These are phyloP conservation scores for Pitta sordida DNA, from an alignment of 2,113 vertebrate genomes.

Conservation along the genomic window DNA sequence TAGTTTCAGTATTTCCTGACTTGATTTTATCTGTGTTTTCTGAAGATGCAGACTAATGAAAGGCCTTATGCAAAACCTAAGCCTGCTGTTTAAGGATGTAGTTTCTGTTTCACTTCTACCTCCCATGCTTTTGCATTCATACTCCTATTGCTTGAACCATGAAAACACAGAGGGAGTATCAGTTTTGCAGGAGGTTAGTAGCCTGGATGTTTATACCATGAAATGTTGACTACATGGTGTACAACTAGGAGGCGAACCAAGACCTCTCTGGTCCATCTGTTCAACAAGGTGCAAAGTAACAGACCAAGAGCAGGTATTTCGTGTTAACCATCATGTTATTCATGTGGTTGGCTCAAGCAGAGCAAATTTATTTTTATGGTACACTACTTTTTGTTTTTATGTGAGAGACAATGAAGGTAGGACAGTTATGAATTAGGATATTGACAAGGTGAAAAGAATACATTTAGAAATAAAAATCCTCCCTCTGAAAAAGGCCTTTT, in stretches of 20 bases:
- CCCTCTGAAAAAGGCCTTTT: neutral
- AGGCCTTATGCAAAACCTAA: neutral
- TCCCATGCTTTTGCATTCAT: neutral
- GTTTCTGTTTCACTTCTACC: neutral
- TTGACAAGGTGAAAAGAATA: neutral
- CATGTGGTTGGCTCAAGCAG: neutral
- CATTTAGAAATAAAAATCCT: neutral
- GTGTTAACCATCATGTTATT: neutral
- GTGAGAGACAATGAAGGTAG: neutral
- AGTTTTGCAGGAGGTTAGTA: neutral
- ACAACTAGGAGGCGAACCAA: neutral
- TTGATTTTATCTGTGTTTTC: constrained; percentile 2
- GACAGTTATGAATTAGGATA: neutral
- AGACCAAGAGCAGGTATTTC: neutral
- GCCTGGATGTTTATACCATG: neutral
- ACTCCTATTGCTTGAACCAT: neutral
- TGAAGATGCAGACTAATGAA: neutral
- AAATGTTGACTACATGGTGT: neutral
- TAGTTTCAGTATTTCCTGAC: constrained; percentile 18
- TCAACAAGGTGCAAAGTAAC: neutral
- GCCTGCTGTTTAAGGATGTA: neutral
- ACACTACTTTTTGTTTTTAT: neutral
- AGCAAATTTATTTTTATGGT: neutral
- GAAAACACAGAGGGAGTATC: neutral
- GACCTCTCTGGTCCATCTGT: neutral